phyloP scores from a whole-genome alignment of 2,888 invertebrate species.

The Drosophila limbata region DNA sequence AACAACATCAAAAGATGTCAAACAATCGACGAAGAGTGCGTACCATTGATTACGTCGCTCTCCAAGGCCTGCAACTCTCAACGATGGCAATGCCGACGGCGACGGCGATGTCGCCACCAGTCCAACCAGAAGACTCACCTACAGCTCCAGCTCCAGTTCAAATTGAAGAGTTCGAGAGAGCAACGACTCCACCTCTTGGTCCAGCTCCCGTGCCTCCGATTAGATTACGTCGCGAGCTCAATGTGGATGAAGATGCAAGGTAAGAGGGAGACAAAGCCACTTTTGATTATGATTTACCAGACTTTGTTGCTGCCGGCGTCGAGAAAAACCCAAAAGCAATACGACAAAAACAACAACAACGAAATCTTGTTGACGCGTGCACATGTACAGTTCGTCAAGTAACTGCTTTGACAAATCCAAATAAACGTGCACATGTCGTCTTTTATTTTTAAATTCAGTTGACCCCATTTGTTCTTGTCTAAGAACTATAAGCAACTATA shows the following conservation, averaged over 20 bases:
- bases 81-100: slow-evolving; percentile 32
- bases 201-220: slow-evolving; percentile 60
- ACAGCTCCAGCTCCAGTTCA: slow-evolving; percentile 15
- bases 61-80: slow-evolving; percentile 57
- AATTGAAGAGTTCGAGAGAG: slow-evolving; percentile 14
- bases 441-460: no score
- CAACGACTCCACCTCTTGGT: slow-evolving; percentile 11
- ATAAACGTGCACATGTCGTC: no score
- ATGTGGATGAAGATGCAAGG: slow-evolving; percentile 75
- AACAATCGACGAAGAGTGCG: slow-evolving; percentile 69
- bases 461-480: no score
- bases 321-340: slow-evolving; percentile 52
- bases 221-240: slow-evolving; percentile 66
- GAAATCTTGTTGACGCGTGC: slow-evolving; percentile 23
- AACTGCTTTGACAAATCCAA: no score
- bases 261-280: slow-evolving; percentile 39
- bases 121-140: slow-evolving; percentile 25
- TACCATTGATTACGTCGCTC: slow-evolving; percentile 69
- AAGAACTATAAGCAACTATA: no score
- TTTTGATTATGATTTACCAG: slow-evolving; percentile 4
- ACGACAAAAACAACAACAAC: slow-evolving; percentile 28
- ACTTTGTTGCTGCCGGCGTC: slow-evolving; percentile 13
- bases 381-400: not conserved
- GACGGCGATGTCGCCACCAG: slow-evolving; percentile 39
- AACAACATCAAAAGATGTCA: slow-evolving; percentile 61